These are phyloP conservation scores for Cataglyphis hispanica DNA, from an alignment of 1,140 invertebrate species.

Conservation along the genomic window DNA sequence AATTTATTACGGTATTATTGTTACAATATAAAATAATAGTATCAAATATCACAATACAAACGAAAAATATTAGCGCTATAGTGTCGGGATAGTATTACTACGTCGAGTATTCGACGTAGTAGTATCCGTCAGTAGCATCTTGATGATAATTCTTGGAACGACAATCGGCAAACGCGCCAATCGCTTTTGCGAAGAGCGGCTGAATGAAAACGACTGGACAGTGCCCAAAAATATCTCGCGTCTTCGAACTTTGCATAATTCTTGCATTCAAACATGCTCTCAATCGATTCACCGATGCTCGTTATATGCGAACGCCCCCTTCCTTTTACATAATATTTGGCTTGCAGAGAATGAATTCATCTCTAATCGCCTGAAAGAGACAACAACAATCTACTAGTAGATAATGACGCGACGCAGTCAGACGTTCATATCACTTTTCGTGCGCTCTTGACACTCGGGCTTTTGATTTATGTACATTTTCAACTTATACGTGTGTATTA, in stretches of 20 bases:
- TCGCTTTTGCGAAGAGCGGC: constrained; percentile 4
- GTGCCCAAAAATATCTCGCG: constrained; percentile 22
- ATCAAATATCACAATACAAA: neutral
- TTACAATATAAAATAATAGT: neutral
- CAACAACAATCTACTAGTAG: constrained; percentile 10
- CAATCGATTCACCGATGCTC: constrained; percentile 37
- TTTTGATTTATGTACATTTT: neutral
- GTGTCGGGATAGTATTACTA: neutral
- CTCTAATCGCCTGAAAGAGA: constrained; percentile 25
- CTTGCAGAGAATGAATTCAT: constrained; percentile 25
- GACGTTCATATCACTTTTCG: constrained; percentile 5
- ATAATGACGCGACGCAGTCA: constrained; percentile 33
- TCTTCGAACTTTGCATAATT: constrained; percentile 19
- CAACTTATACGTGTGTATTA: neutral
- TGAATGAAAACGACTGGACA: constrained; percentile 62
- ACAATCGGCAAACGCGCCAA: constrained; percentile 12
- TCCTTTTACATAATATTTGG: constrained; percentile 51
- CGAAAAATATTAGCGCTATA: neutral
- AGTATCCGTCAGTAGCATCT: neutral
- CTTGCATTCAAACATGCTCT: neutral
- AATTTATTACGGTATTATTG: neutral
- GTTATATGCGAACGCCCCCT: neutral
- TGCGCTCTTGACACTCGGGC: neutral
- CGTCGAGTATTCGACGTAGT: constrained; percentile 3
- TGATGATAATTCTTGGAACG: constrained; percentile 60